phyloP scores from a whole-genome alignment of 2,888 invertebrate genomes.

The Vandiemenella viatica region DNA sequence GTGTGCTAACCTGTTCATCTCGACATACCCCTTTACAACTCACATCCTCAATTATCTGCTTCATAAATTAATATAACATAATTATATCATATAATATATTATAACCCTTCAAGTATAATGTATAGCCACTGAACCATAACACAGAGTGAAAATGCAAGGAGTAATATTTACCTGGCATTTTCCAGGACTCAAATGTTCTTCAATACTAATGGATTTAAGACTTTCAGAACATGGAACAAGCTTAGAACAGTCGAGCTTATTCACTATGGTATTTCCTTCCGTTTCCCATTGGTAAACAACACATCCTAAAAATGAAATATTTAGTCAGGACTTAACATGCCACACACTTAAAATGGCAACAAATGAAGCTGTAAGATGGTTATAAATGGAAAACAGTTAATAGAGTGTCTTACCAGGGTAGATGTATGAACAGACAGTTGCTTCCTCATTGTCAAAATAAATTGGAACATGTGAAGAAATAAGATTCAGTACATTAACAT shows the following conservation, averaged over 20 bases:
- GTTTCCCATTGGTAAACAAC: slow-evolving; percentile 80
- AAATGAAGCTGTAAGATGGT: not conserved
- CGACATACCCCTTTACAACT: no score
- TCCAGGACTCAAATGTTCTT: slow-evolving; percentile 64
- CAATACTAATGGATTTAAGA: slow-evolving; percentile 76
- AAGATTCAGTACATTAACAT: slow-evolving; percentile 53
- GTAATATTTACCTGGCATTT: slow-evolving; percentile 69
- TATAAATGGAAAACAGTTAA: not conserved
- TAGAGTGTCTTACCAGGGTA: slow-evolving; percentile 60
- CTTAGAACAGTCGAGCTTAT: slow-evolving; percentile 80
- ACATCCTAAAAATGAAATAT: slow-evolving; percentile 39
- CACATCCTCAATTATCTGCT: no score
- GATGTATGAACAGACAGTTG: slow-evolving; percentile 60
- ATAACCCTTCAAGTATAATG: no score
- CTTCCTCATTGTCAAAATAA: slow-evolving; percentile 19
- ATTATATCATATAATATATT: no score
- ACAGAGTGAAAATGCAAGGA: no score
- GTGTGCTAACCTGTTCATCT: no score
- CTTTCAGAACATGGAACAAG: slow-evolving; percentile 84
- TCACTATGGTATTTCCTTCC: slow-evolving; percentile 45
- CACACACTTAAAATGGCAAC: no score
- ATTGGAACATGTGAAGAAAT: slow-evolving; percentile 37
- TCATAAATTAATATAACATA: no score
- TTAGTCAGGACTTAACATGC: no score
- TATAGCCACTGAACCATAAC: no score